These are phyloP conservation scores for Dryobota labecula DNA, from an alignment of 2,888 invertebrate species.

Conservation along the genomic window DNA sequence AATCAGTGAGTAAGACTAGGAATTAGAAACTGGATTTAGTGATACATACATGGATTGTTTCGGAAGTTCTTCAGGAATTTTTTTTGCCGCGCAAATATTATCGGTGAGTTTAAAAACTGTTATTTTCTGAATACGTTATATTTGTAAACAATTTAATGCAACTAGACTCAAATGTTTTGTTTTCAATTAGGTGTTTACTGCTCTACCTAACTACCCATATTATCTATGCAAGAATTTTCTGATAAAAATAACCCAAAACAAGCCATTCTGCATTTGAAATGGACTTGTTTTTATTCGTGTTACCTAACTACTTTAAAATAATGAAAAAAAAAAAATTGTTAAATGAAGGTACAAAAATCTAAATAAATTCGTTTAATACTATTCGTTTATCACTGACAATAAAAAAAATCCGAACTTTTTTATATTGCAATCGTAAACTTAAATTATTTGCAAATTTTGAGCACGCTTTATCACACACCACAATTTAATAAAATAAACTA, in stretches of 20 bases:
- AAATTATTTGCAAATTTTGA: slow-evolving; percentile 11
- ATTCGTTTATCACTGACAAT: too few species aligned
- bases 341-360: background rate
- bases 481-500: slow-evolving; percentile 17
- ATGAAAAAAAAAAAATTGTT: background rate
- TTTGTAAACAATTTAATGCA: background rate
- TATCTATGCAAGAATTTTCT: background rate
- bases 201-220: background rate
- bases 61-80: slow-evolving; percentile 55
- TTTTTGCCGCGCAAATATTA: slow-evolving; percentile 53
- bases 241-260: slow-evolving; percentile 17
- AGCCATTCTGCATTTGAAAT: slow-evolving; percentile 12
- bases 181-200: slow-evolving; percentile 5
- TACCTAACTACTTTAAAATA: background rate
- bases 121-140: slow-evolving; percentile 8
- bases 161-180: background rate
- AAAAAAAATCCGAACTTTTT: too few species aligned
- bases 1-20: slow-evolving; percentile 63
- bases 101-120: slow-evolving; percentile 62
- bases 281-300: background rate
- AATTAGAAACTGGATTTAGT: slow-evolving; percentile 58
- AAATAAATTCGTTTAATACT: background rate
- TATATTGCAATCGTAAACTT: background rate
- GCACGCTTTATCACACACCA: background rate
- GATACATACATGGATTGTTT: slow-evolving; percentile 64